phyloP scores from a whole-genome alignment of 1,140 invertebrate genomes.

The Whitmania pigra region DNA sequence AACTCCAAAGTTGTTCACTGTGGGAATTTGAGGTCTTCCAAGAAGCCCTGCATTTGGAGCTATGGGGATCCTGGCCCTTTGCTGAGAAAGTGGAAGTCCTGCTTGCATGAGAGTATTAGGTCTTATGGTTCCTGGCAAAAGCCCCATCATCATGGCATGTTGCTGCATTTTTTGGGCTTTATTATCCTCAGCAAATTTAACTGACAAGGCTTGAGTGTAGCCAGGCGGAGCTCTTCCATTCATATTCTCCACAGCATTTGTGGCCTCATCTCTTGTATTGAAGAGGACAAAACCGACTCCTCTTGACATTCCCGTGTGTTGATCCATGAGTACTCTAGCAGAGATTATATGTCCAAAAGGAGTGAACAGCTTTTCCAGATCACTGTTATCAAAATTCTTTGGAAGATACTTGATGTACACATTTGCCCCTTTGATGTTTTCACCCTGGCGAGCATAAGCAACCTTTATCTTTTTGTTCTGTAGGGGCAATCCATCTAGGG shows the following conservation, averaged over 20 bases:
- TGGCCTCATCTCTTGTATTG: conserved; percentile 52
- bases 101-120: not conserved
- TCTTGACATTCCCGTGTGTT: conserved; percentile 66
- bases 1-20: conserved; percentile 4
- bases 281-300: conserved; percentile 76
- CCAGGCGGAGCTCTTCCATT: conserved; percentile 74
- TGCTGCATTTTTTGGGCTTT: conserved; percentile 52
- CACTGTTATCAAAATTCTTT: conserved; percentile 51
- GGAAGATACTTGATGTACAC: conserved; percentile 84
- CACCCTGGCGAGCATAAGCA: conserved; percentile 76
- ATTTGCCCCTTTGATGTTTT: conserved; percentile 87
- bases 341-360: conserved; percentile 77
- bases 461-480: conserved; percentile 77
- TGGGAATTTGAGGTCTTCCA: conserved; percentile 7
- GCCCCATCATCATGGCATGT: conserved; percentile 16
- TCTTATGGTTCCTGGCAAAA: not conserved
- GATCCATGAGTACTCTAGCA: conserved; percentile 74
- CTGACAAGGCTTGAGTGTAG: conserved; percentile 63
- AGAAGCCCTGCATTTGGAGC: not conserved
- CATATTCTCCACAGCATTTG: conserved; percentile 67
- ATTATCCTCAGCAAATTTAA: conserved; percentile 83
- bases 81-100: not conserved
- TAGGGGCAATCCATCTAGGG: conserved; percentile 73
- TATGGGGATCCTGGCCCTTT: conserved; percentile 4
- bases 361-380: conserved; percentile 69